Conservation (phyloP, 2,113 vertebrate genomes). For the Sarotherodon lohbergeri region DNA sequence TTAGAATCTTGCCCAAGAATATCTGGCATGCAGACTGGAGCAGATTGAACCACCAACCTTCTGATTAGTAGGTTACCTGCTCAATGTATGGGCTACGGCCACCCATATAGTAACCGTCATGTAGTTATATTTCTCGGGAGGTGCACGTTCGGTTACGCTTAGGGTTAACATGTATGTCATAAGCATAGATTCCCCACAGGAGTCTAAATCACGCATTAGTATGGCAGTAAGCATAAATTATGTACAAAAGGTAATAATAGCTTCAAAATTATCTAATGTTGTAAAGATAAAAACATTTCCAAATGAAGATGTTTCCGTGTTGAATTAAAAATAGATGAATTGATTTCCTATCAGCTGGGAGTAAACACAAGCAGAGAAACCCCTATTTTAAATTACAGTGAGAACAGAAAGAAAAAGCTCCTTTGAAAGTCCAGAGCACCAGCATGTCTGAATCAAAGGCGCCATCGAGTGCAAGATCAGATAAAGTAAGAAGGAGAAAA, state of each 20-base stretch:
- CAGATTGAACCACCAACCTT: neutral
- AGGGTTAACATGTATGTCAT: neutral
- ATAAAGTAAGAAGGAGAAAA: constrained; percentile 16
- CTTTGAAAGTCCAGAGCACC: constrained; percentile 4
- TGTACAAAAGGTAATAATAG: neutral
- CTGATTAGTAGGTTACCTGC: neutral
- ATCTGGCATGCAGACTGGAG: neutral
- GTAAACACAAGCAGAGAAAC: neutral
- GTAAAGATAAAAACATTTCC: neutral
- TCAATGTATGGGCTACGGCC: fast-evolving
- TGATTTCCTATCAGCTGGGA: neutral
- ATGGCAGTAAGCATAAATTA: neutral
- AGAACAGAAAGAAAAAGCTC: neutral
- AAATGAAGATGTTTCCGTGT: constrained; percentile 1
- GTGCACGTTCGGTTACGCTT: neutral
- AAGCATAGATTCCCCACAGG: neutral
- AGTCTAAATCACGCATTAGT: neutral
- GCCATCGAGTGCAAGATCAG: neutral
- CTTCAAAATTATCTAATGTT: neutral
- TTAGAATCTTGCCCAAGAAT: neutral
- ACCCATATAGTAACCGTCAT: neutral
- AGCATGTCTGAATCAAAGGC: constrained; percentile 45
- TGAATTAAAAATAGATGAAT: neutral
- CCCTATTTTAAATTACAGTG: constrained; percentile 1
- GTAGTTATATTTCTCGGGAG: neutral